phyloP scores from a whole-genome alignment of 2,888 invertebrate species.

The Augochlorella aurata region DNA sequence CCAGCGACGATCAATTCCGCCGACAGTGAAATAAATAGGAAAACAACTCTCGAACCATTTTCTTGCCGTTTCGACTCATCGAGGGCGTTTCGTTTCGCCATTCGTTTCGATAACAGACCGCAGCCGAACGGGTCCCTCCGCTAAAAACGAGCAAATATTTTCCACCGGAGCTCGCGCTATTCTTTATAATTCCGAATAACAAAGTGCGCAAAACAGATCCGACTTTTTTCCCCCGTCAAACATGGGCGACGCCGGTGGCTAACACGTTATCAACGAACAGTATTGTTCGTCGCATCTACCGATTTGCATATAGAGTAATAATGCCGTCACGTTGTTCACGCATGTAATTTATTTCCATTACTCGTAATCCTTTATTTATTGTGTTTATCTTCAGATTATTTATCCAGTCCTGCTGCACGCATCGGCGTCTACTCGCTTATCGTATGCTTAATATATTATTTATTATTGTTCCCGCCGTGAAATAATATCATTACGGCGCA shows the following conservation, averaged over 20 bases:
- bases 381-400: slow-evolving; percentile 10
- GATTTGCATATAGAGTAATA: background rate
- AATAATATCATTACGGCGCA: background rate
- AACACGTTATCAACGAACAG: background rate
- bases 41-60: too few species aligned
- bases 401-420: background rate
- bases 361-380: background rate
- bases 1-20: too few species aligned
- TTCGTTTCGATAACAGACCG: too few species aligned
- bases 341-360: slow-evolving; percentile 2
- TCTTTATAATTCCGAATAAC: background rate
- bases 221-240: background rate
- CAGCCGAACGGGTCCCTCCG: too few species aligned
- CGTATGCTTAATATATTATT: background rate
- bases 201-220: background rate
- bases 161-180: background rate
- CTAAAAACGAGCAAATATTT: background rate
- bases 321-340: background rate
- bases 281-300: background rate
- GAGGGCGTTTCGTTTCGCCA: too few species aligned
- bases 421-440: background rate
- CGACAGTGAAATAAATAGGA: too few species aligned
- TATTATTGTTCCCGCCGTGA: background rate
- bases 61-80: too few species aligned
- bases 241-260: background rate